Evolutionary conservation across 2,888 invertebrate species (phyloP).

Genomic region (Drosophila mettleri): DNA sequence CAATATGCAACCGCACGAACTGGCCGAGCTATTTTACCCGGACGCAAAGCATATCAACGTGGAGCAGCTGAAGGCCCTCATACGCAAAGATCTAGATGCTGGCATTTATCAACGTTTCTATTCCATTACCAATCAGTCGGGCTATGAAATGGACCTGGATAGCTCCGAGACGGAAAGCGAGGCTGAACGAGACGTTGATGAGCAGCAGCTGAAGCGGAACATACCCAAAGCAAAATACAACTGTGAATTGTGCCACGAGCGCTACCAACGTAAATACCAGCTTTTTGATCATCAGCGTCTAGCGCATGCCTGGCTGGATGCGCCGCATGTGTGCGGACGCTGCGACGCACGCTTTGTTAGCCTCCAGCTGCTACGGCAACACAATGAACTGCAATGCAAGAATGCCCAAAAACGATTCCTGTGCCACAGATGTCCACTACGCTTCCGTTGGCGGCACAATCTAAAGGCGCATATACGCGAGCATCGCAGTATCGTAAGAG

Average conservation of each 20-base stretch:
- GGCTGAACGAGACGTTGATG: slow-evolving; percentile 50
- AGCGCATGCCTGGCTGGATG: slow-evolving; percentile 85
- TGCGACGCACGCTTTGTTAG: slow-evolving; percentile 87
- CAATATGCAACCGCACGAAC: slow-evolving; percentile 50
- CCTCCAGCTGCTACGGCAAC: slow-evolving; percentile 86
- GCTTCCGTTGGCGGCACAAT: slow-evolving; percentile 84
- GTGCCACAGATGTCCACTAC: slow-evolving; percentile 82
- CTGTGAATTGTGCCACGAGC: slow-evolving; percentile 79
- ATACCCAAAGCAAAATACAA: slow-evolving; percentile 58
- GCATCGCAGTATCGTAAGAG: slow-evolving; percentile 49
- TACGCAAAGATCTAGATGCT: slow-evolving; percentile 66
- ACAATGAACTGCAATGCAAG: slow-evolving; percentile 85
- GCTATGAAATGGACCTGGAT: slow-evolving; percentile 82
- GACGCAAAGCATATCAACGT: slow-evolving; percentile 60
- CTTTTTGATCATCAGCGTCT: slow-evolving; percentile 80
- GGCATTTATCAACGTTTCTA: slow-evolving; percentile 81
- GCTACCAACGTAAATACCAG: slow-evolving; percentile 81
- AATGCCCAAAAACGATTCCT: slow-evolving; percentile 80
- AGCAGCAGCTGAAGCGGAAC: slow-evolving; percentile 19
- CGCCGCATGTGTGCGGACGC: slow-evolving; percentile 86
- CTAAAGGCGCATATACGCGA: slow-evolving; percentile 75
- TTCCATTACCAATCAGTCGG: slow-evolving; percentile 83
- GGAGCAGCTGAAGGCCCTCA: slow-evolving; percentile 61
- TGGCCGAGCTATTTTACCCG: slow-evolving; percentile 78
- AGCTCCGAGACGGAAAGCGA: slow-evolving; percentile 76